phyloP scores from a whole-genome alignment of 2,888 invertebrate species.

The Xylocampa areola region DNA sequence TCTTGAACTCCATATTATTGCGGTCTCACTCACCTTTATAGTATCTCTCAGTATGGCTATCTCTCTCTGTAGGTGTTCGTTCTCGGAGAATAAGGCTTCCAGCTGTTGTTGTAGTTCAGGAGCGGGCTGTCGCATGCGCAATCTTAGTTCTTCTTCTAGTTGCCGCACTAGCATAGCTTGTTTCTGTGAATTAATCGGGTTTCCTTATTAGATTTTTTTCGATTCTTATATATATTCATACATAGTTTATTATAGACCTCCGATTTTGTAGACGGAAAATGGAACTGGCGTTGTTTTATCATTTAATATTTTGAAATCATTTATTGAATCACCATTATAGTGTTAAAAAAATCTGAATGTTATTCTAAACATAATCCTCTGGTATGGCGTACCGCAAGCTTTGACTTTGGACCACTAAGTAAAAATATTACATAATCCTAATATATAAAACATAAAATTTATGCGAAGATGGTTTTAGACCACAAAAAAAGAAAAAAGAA shows the following conservation, averaged over 20 bases:
- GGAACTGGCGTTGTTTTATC: no score
- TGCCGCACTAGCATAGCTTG: conserved; percentile 98
- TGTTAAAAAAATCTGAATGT: no score
- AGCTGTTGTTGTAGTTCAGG: conserved; percentile 97
- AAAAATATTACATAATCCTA: no score
- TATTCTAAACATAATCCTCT: no score
- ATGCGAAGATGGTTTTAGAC: no score
- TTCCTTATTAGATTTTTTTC: conserved; percentile 13
- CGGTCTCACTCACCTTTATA: conserved; percentile 92
- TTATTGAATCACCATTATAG: no score
- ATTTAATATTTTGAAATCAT: no score
- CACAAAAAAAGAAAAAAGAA: no score
- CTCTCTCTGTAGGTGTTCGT: conserved; percentile 97
- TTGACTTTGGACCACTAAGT: not conserved
- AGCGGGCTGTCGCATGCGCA: conserved; percentile 96
- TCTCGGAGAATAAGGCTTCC: conserved; percentile 97
- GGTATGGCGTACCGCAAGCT: not conserved
- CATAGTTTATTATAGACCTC: no score
- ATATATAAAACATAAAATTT: no score
- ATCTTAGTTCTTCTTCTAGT: conserved; percentile 96
- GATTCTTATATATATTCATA: no score
- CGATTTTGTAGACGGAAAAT: no score
- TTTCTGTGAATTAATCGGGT: conserved; percentile 93
- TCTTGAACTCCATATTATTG: not conserved
- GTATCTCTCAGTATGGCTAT: conserved; percentile 97